Conservation (phyloP, 2,113 vertebrate genomes). For the Austrofundulus limnaeus region DNA sequence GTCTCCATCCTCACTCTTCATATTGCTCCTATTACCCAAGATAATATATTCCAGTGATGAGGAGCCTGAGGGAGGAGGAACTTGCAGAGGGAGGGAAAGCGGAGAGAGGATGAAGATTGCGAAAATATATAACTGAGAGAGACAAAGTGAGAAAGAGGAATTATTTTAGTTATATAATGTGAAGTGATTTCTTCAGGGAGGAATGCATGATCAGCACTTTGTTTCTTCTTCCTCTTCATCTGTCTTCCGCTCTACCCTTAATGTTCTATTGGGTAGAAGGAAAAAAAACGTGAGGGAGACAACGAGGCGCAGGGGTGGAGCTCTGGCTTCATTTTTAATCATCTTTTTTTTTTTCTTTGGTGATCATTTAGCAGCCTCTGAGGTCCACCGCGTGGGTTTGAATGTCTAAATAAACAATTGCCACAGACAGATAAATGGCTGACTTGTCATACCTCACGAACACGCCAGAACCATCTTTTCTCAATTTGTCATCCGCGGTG, state of each 20-base stretch:
- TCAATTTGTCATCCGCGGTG: background rate
- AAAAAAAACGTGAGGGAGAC: conserved; percentile 14
- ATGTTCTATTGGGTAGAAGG: conserved; percentile 12
- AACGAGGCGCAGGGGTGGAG: conserved; percentile 12
- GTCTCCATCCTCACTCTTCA: conserved; percentile 41
- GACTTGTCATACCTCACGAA: conserved; percentile 23
- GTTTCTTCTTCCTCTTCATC: conserved; percentile 24
- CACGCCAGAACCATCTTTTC: conserved; percentile 3
- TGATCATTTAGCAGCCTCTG: conserved; percentile 42
- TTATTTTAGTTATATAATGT: conserved; percentile 65
- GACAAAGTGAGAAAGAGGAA: conserved; percentile 51
- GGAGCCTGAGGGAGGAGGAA: conserved; percentile 59
- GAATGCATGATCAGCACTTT: conserved; percentile 58
- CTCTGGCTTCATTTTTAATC: conserved; percentile 27
- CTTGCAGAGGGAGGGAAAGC: conserved; percentile 43
- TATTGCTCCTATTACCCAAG: conserved; percentile 62
- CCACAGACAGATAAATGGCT: conserved; percentile 26
- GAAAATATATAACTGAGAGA: conserved; percentile 66
- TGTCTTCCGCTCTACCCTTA: conserved; percentile 20
- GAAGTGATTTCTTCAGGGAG: conserved; percentile 51
- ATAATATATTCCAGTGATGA: conserved; percentile 68
- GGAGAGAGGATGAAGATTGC: conserved; percentile 50
- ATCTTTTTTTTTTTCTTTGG: conserved; percentile 38
- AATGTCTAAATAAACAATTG: conserved; percentile 54
- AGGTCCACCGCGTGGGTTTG: conserved; percentile 44